Conservation (phyloP, 2,797 vertebrate genomes). For the Fistularia tabacaria region DNA sequence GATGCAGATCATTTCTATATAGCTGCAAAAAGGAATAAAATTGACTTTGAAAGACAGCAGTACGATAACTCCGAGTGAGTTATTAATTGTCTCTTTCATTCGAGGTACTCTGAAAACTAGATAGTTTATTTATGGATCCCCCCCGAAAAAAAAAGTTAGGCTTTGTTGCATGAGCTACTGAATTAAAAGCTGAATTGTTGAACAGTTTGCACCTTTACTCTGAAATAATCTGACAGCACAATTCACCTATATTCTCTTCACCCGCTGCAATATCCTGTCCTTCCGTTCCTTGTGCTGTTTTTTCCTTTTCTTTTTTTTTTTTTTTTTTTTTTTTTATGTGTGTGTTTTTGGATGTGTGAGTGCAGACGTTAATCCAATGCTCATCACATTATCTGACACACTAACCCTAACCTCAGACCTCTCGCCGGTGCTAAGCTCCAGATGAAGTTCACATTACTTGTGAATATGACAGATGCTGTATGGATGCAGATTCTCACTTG, state of each 20-base stretch:
- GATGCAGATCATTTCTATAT: slow-evolving; percentile 37
- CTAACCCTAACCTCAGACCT: slow-evolving; percentile 34
- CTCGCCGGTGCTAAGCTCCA: slow-evolving; percentile 38
- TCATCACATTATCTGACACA: slow-evolving; percentile 53
- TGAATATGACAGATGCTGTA: slow-evolving; percentile 3
- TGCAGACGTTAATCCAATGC: slow-evolving; percentile 47
- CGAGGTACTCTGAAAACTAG: slow-evolving; percentile 23
- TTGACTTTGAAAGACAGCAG: slow-evolving; percentile 3
- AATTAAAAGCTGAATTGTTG: slow-evolving; percentile 30
- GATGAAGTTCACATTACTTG: slow-evolving; percentile 28
- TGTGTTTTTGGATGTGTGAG: not conserved
- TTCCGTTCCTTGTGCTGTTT: slow-evolving; percentile 36
- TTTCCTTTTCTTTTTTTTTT: slow-evolving; percentile 20
- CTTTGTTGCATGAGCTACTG: slow-evolving; percentile 25
- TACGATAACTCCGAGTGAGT: slow-evolving; percentile 1
- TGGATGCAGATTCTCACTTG: not conserved
- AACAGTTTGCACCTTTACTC: slow-evolving; percentile 28
- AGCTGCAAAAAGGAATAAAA: slow-evolving; percentile 11
- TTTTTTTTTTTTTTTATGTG: slow-evolving; percentile 9
- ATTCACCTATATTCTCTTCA: not conserved
- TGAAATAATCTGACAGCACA: too few relatives aligned
- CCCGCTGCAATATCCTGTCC: slow-evolving; percentile 13
- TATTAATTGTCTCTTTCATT: slow-evolving; percentile 25
- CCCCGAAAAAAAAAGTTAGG: slow-evolving; percentile 16
- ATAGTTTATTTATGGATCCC: slow-evolving; percentile 26